phyloP scores from a whole-genome alignment of 2,113 vertebrate genomes.

The Tachuris rubrigastra region DNA sequence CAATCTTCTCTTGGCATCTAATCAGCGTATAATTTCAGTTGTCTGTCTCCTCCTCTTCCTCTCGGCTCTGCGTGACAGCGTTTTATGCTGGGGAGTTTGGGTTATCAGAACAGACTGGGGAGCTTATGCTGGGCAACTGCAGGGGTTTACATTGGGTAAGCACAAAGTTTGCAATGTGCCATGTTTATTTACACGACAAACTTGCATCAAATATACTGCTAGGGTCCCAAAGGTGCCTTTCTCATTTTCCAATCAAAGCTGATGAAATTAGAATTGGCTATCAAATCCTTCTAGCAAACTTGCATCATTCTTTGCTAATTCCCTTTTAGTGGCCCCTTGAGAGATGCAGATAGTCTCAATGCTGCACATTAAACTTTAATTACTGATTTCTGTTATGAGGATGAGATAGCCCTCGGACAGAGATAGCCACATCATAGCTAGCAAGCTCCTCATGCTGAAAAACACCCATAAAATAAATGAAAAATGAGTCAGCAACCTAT shows the following conservation, averaged over 20 bases:
- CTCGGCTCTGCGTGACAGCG: background rate
- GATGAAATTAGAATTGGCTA: conserved; percentile 56
- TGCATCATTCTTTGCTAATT: conserved; percentile 49
- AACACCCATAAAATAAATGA: conserved; percentile 21
- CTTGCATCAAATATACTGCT: background rate
- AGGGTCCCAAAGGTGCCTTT: conserved; percentile 7
- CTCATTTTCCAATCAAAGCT: conserved; percentile 29
- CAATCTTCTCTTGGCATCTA: conserved; percentile 25
- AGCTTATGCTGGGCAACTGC: too few species aligned
- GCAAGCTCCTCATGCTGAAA: background rate
- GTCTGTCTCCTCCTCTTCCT: background rate
- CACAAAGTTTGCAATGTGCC: background rate
- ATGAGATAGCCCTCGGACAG: background rate
- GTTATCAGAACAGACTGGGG: background rate
- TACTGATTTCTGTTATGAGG: conserved; percentile 39
- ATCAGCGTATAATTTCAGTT: conserved; percentile 20
- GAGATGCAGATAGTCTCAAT: conserved; percentile 25
- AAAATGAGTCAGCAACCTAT: conserved; percentile 54
- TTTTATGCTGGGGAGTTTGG: background rate
- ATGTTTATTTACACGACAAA: background rate
- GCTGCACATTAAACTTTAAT: conserved; percentile 64
- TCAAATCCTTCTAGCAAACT: conserved; percentile 47
- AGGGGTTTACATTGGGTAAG: background rate
- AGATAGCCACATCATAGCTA: conserved; percentile 24
- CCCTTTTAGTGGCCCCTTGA: conserved; percentile 34